Base-by-base conservation (phyloP, 2,113 vertebrate species). In the Bos indicus region DNA sequence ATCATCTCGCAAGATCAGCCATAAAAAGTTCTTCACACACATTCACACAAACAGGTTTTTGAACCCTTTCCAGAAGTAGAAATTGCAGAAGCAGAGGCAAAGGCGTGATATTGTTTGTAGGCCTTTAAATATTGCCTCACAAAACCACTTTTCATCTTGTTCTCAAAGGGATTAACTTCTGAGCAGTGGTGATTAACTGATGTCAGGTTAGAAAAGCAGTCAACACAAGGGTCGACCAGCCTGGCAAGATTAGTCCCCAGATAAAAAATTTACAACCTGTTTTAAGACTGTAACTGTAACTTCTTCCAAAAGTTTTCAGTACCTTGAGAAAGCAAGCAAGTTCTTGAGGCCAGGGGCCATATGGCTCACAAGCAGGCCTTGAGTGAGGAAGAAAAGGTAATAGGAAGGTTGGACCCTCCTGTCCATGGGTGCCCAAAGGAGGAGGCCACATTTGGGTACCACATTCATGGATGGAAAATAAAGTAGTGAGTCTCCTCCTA, bases 21-120 rank as follows among this genome's bases (percentile, higher is more conserved):
- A 96, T 95, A 97, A 98, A 98, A 94, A 96, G 80, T 98, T 98
- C n/a, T 97, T 91, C 97, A 74, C 46, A 97, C 96, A 88, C 96
- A 81, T 98, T 98, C 92, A 95, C 88, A 96, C 74, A 90, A 98
- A 98, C 84, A 95, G 88, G 36, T 71, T 97, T 97, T 98, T 98
- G 90, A 98, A 98, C 28, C 84, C 11, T 98, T 97, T 98, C 97
- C 94, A 88, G 97, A 98, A 98, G 98, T 78, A 98, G 91, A 98
- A 98, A 96, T 62, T 96, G 54, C 80, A 96, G 82, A 92, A 98
- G 93, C 46, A 95, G 97, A 91, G 88, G 96, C 96, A 97, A 62
- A 98, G 95, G 64, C 56, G 0, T 98, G 96, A 97, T 98, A 97
- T 98, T 98, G 93, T 97, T 98, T 98, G 95, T 93, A 64, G 97